Evolutionary conservation across 2,113 vertebrate genomes (phyloP).

Genomic region (Mobula hypostoma): DNA sequence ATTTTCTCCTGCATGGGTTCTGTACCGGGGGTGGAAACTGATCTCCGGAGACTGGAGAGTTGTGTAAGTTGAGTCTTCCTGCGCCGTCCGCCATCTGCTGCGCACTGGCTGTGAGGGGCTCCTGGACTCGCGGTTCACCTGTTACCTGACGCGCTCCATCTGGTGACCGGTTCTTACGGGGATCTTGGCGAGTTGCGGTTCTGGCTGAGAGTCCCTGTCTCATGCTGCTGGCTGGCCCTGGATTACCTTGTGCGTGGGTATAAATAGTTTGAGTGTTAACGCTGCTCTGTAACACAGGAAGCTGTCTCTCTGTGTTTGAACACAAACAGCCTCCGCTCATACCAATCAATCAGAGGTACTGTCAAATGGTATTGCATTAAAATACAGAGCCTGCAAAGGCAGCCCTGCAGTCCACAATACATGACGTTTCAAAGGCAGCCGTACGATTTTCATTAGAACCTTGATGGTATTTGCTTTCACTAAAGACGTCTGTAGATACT

Average conservation of each 20-base stretch:
- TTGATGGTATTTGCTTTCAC: neutral
- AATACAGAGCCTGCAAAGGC: neutral
- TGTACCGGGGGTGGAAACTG: neutral
- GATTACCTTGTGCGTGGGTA: neutral
- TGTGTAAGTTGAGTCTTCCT: neutral
- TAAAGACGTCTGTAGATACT: neutral
- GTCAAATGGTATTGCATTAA: neutral
- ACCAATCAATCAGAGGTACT: neutral
- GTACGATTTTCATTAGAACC: neutral
- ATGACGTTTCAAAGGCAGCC: neutral
- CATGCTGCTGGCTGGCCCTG: neutral
- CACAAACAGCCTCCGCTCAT: neutral
- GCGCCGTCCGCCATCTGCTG: neutral
- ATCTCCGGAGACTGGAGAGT: neutral
- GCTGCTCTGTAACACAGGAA: neutral
- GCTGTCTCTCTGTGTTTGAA: neutral
- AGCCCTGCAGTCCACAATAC: neutral
- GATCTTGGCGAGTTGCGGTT: neutral
- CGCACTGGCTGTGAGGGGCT: neutral
- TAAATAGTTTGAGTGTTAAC: neutral
- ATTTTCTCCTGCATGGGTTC: too few species aligned
- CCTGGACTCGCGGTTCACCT: neutral
- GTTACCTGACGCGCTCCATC: neutral
- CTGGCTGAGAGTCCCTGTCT: neutral
- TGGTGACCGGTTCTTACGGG: neutral